Percentiles rank a stretch among this genome's conserved stretches.
These are phyloP conservation scores for Octomys mimax DNA, from an alignment of 2,797 vertebrate genomes.

Conservation along the genomic window DNA sequence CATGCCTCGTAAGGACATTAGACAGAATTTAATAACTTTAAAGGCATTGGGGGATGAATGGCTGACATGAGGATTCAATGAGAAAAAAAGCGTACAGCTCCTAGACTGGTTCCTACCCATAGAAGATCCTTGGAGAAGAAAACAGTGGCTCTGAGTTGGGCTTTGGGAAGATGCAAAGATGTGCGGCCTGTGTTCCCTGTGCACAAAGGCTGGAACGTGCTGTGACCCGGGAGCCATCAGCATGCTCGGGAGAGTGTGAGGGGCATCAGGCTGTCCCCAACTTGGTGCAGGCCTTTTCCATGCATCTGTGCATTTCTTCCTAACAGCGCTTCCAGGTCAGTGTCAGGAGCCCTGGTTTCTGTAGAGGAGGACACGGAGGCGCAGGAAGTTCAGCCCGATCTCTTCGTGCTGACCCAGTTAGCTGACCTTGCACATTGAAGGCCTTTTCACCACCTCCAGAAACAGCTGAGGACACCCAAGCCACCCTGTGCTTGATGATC, in stretches of 20 bases:
- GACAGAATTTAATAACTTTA: constrained; percentile 34
- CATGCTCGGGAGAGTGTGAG: not conserved
- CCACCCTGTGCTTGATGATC: not conserved
- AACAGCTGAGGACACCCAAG: rapidly evolving
- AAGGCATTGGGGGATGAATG: not conserved
- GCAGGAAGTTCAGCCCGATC: not conserved
- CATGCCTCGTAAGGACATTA: not conserved
- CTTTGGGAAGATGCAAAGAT: not conserved
- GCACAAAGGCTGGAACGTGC: not conserved
- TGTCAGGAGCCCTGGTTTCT: not conserved
- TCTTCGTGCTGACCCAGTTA: not conserved
- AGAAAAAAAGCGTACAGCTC: not conserved
- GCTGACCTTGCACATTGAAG: not conserved
- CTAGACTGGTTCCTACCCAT: not conserved
- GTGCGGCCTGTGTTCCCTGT: not conserved
- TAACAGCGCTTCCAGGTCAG: not conserved
- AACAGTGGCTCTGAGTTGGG: not conserved
- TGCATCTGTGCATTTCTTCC: not conserved
- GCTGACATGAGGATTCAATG: not conserved
- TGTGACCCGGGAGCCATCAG: no score
- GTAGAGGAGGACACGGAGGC: not conserved
- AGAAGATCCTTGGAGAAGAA: not conserved
- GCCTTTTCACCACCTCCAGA: not conserved
- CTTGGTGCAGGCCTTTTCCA: not conserved
- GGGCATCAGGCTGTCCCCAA: no score